Evolutionary conservation across 2,797 vertebrate species (phyloP), one percentile per base, ranked within the genome.

Genomic region (Crax fasciolata): DNA sequence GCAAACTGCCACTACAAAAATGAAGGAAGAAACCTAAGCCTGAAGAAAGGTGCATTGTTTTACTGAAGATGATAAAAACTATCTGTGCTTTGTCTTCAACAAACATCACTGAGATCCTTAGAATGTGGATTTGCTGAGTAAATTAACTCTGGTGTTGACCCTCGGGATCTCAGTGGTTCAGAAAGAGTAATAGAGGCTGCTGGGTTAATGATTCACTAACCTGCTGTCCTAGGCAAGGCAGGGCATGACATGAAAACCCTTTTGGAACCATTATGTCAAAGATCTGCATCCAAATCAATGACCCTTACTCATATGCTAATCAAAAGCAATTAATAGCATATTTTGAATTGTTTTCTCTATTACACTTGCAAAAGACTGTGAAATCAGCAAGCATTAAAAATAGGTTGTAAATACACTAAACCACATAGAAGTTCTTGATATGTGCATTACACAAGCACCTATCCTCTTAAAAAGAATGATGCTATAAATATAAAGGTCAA

Each of bases 181-280:
- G 68, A n/a, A 51, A 74, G 41, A 84, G 38, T 61, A 75, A 28
- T 14, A 70, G 49, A 79, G 27, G n/a, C 51, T 91, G 41, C 48
- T 43, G 57, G 49, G 70, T 82, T 88, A 70, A 71, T 62, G 67
- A 83, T 46, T 93, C 66, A 76, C n/a, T 94, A 79, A 62, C 24
- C 41, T 27, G 32, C 23, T 55, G 21, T 48, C 76, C 87, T 61
- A 68, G 43, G 38, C 4, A 17, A 74, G 57, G 57, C 38, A 63
- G n/a, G 25, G 44, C 71, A 81, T n/a, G 24, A 76, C 11, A 49
- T 13, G 10, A 89, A 90, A 87, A 80, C 5, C 15, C 71, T 76
- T 77, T 86, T 70, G 70, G 61, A 82, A 65, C 48, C 20, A 0
- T 81, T 83, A 58, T 44, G 74, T 77, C 77, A 89, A 80, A 87